Evolutionary conservation across 2,797 vertebrate genomes (phyloP), one percentile per base, ranked within the genome.

Genomic region (Anabas testudineus): DNA sequence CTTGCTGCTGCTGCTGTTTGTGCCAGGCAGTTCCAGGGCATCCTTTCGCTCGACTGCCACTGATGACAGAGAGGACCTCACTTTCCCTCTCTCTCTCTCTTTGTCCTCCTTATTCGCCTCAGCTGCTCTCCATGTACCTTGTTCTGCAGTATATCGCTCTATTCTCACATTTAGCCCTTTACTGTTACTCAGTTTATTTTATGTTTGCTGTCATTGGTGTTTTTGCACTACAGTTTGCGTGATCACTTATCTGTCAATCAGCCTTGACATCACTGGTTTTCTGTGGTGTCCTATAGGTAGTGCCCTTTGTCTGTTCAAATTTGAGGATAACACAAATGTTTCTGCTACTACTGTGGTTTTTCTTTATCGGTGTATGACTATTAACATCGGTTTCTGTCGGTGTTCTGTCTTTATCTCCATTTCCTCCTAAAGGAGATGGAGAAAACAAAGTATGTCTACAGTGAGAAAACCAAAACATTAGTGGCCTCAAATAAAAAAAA

Each of bases 11-110:
- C 77, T 82, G 83, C 80, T 85, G 81, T 88, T 89, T 77, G 82
- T 87, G 85, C 71, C 82, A 77, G 86, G 85, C 85, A 78, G 80
- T 88, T 90, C 76, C 89, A 90, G 88, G 81, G 85, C 86, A 88
- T 89, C 82, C 74, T 62, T 69, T 79, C 18, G 48, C 81, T 76
- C 30, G 18, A 81, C 60, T 84, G 75, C 74, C 62, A 47, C 76
- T 13, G 72, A 78, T 85, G 81, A 83, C 76, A 76, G 85, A 79
- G 56, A 78, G 56, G 61, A 78, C 60, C 82, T 72, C 60, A 34
- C 71, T 74, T 43, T 26, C 47, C 24, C 65, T 48, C 68, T 19
- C 10, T 39, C 64, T 57, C 61, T 68, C 57, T 63, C 46, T 70
- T 67, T 71, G 55, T 81, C 84, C 76, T 71, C 70, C 74, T 81